Conservation (phyloP, 2,113 vertebrate species). For the Gnathonemus echidnorhynchus region DNA sequence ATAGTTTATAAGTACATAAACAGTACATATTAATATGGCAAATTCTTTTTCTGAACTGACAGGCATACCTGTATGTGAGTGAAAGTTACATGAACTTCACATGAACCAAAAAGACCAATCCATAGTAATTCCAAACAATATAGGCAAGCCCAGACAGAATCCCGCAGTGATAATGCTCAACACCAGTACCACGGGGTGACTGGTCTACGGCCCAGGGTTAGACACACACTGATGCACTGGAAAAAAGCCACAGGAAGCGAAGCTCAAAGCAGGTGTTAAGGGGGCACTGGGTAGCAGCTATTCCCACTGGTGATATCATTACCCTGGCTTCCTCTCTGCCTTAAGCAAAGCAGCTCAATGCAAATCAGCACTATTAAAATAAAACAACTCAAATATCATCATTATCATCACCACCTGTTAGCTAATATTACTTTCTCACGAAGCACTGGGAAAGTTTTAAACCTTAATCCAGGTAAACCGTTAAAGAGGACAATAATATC, state of each 20-base stretch:
- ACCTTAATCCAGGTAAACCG: background rate
- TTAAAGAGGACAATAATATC: background rate
- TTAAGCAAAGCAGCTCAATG: background rate
- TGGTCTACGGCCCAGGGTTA: background rate
- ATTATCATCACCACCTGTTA: background rate
- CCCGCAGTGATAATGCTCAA: background rate
- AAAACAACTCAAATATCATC: background rate
- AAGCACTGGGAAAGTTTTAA: background rate
- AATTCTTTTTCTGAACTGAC: background rate
- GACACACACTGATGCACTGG: constrained; percentile 49
- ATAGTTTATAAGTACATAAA: background rate
- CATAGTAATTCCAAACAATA: constrained; percentile 53
- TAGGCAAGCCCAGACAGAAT: constrained; percentile 51
- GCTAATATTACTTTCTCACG: background rate
- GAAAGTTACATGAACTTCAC: background rate
- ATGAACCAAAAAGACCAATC: background rate
- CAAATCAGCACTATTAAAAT: background rate
- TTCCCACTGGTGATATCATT: background rate
- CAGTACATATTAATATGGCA: background rate
- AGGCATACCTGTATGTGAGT: background rate
- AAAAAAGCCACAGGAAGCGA: constrained; percentile 39
- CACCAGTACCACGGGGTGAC: background rate
- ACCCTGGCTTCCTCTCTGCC: background rate
- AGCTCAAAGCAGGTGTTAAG: background rate
- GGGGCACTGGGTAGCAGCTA: background rate